Percentiles rank a stretch among this genome's conserved stretches.
These are phyloP conservation scores for Aphaenogaster ashmeadi DNA, from an alignment of 1,140 invertebrate genomes.

Conservation along the genomic window DNA sequence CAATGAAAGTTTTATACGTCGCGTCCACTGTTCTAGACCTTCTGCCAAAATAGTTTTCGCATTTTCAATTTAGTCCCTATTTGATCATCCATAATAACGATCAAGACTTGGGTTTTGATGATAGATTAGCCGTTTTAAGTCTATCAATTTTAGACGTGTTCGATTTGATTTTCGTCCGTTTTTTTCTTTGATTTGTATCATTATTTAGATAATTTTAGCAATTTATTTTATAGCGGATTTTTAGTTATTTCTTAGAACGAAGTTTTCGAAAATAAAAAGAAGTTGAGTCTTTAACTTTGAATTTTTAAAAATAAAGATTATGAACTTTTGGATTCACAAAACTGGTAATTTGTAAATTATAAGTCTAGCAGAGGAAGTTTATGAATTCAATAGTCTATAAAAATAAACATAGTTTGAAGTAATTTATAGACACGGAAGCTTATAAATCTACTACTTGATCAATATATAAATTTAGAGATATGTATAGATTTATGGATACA, in stretches of 20 bases:
- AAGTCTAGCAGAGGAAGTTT: background rate
- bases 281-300: background rate
- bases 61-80: conserved; percentile 44
- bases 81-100: background rate
- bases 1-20: background rate
- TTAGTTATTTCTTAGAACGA: background rate
- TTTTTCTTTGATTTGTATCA: background rate
- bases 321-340: background rate
- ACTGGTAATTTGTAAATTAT: background rate
- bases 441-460: conserved; percentile 2
- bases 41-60: conserved; percentile 41
- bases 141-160: background rate
- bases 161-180: background rate
- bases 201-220: background rate
- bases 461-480: background rate
- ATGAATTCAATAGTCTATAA: background rate
- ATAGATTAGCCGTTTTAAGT: background rate
- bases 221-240: background rate
- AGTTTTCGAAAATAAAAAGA: conserved; percentile 13
- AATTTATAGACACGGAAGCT: background rate
- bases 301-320: background rate
- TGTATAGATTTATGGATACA: background rate
- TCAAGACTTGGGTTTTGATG: background rate
- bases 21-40: background rate
- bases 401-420: background rate